These are phyloP conservation scores for Petrophora chlorosata DNA, from an alignment of 2,888 invertebrate genomes.

Conservation along the genomic window DNA sequence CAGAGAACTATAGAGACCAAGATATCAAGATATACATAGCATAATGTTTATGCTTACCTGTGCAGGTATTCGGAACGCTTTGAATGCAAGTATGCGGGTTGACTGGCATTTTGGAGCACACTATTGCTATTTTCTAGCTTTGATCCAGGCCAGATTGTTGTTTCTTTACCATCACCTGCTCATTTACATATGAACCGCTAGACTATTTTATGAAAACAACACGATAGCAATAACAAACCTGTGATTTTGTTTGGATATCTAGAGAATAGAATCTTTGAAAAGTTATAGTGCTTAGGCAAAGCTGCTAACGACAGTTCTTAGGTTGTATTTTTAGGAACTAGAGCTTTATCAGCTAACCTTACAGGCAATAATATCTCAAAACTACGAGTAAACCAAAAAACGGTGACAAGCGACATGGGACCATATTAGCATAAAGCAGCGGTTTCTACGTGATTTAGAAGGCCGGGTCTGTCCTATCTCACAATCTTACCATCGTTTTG, in stretches of 20 bases:
- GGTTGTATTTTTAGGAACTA: too few relatives aligned
- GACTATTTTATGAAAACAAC: too few relatives aligned
- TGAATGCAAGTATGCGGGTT: conserved; percentile 32
- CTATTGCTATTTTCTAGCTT: neutral
- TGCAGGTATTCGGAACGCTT: conserved; percentile 6
- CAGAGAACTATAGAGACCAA: neutral
- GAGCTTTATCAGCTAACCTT: neutral
- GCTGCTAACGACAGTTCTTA: too few relatives aligned
- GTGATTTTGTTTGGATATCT: too few relatives aligned
- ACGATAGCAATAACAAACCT: too few relatives aligned
- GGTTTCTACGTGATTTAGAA: conserved; percentile 42
- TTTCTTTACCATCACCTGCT: too few relatives aligned
- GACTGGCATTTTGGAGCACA: neutral
- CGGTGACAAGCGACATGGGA: conserved; percentile 13
- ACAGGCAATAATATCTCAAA: conserved; percentile 7
- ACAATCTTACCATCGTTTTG: conserved; percentile 23
- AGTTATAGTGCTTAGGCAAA: too few relatives aligned
- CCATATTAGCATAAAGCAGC: conserved; percentile 40
- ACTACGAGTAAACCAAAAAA: conserved; percentile 18
- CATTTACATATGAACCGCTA: too few relatives aligned
- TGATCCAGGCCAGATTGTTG: too few relatives aligned
- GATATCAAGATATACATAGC: neutral
- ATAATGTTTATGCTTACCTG: conserved; percentile 3
- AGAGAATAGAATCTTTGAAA: too few relatives aligned
- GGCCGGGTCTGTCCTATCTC: conserved; percentile 23